Base-by-base conservation (phyloP, 2,888 invertebrate genomes). In the Metallyticus violacea region DNA sequence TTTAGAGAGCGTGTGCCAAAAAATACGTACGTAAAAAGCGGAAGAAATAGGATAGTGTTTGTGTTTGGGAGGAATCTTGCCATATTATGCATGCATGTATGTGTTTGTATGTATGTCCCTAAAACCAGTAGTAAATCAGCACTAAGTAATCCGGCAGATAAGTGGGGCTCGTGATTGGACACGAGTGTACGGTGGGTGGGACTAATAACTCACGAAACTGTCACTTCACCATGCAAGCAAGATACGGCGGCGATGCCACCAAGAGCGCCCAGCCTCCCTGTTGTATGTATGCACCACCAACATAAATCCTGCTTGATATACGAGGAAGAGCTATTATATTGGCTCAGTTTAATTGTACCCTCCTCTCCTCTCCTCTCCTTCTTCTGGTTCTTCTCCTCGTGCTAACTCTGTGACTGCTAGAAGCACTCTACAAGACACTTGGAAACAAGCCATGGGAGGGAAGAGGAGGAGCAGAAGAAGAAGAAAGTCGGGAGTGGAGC, bases 301-400 rank as follows among this genome's bases (percentile, higher is more conserved):
- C 86, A 86, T 86, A 86, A 86, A 86, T 86, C 86, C 81, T 79
- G 76, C 82, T 81, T 83, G 83, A 79, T 40, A 84, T 81, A 82
- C 87, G 79, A 22, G 85, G 26, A 29, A 80, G 80, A 76, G 81
- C 85, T 85, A 81, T 85, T 85, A 85, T 85, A 85, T 85, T 79
- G 87, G 87, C 82, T 81, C 85, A 85, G 76, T 87, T 85, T 87
- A 87, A 87, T 87, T 87, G 87, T 85, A 85, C 85, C 30, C 77
- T 62, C 85, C n/a, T 29, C 77, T 77, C 29, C 81, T 26, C 62
- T 62, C 81, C 62, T 25, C 40, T 81, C 30, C 80, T 81, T 29
- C 80, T 29, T 29, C 29, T 81, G 7, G 62, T 62, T 40, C 81
- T 25, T 28, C 27, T 27, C 77, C 28, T 77, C 27, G 26, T 7